phyloP scores from a whole-genome alignment of 2,113 vertebrate species.

The Merops nubicus region DNA sequence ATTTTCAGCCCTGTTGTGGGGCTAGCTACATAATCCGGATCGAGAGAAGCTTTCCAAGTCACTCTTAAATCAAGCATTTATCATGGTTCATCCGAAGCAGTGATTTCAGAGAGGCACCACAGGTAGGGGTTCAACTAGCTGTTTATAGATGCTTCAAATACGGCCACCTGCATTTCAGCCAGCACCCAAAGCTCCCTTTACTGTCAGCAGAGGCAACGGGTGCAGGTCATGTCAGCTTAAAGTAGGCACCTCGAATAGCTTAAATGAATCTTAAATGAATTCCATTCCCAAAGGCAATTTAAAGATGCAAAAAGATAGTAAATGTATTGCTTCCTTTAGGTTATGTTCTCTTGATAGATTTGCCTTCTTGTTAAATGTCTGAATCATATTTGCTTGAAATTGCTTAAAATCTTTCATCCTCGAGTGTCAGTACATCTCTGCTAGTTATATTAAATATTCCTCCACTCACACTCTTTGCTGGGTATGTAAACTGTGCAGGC shows the following conservation, averaged over 20 bases:
- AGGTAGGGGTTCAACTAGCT: background rate
- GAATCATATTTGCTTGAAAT: background rate
- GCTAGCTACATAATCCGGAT: background rate
- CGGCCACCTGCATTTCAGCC: background rate
- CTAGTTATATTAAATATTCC: background rate
- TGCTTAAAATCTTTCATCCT: background rate
- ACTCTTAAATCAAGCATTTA: background rate
- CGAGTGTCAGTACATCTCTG: background rate
- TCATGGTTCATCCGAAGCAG: background rate
- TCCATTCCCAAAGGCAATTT: conserved; percentile 16
- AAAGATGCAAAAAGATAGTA: background rate
- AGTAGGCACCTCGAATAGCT: background rate
- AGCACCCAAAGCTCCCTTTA: background rate
- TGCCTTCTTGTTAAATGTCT: background rate
- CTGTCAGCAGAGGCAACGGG: background rate
- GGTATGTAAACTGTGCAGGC: background rate
- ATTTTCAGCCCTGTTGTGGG: background rate
- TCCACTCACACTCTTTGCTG: background rate
- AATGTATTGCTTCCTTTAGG: background rate
- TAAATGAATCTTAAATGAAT: background rate
- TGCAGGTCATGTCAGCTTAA: background rate
- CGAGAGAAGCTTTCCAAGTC: background rate
- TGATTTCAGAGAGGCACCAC: background rate
- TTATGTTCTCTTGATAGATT: background rate
- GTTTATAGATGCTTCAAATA: background rate